Percentiles rank a stretch among this genome's conserved stretches.
phyloP scores from a whole-genome alignment of 2,113 vertebrate genomes.

The Rhinopomastus cyanomelas region DNA sequence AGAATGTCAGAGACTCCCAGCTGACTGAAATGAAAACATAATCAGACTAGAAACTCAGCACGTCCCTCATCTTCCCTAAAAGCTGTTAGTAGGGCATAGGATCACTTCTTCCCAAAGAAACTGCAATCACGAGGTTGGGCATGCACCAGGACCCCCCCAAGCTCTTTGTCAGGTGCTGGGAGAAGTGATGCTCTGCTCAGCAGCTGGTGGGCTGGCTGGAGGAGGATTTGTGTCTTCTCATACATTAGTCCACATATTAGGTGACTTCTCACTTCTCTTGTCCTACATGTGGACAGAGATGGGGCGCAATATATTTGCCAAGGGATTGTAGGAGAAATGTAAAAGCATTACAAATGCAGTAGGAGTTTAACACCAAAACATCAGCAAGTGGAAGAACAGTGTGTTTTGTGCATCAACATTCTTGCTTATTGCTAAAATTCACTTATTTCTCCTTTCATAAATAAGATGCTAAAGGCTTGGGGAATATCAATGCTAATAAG shows the following conservation, averaged over 20 bases:
- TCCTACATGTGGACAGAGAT: background rate
- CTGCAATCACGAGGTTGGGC: background rate
- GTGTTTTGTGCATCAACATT: background rate
- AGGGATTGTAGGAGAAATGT: background rate
- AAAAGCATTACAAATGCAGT: background rate
- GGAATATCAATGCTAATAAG: constrained; percentile 21
- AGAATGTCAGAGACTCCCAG: constrained; percentile 52
- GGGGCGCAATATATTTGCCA: background rate
- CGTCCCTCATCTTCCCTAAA: background rate
- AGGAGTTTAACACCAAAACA: background rate
- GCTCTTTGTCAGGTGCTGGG: fast-evolving
- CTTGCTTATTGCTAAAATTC: constrained; percentile 9
- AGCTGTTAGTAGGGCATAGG: background rate
- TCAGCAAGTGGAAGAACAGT: background rate
- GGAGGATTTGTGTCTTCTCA: background rate
- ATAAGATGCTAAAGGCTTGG: background rate
- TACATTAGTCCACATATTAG: background rate
- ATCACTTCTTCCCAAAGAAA: background rate
- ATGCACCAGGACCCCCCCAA: background rate
- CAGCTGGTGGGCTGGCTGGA: background rate
- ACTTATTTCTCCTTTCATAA: constrained; percentile 12
- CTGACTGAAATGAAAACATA: background rate
- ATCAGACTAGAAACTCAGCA: background rate
- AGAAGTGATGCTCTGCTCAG: background rate
- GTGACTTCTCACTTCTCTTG: background rate